These are phyloP conservation scores for Carcharodon carcharias DNA, from an alignment of 2,797 vertebrate species.

Conservation along the genomic window DNA sequence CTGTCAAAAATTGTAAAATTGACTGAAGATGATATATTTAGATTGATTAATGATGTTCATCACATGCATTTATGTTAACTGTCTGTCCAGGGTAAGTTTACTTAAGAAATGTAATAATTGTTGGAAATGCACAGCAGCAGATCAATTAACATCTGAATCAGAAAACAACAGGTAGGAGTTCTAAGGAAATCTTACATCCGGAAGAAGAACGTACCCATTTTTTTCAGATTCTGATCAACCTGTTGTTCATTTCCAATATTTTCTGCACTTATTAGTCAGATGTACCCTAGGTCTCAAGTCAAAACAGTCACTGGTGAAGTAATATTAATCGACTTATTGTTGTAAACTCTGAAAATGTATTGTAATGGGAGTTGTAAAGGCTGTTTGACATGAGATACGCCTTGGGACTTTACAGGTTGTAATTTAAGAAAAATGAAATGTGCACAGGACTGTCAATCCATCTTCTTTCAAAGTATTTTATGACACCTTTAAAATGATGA, in stretches of 20 bases:
- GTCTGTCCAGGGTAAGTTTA: background rate
- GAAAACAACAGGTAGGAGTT: background rate
- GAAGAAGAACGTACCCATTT: background rate
- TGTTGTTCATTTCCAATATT: background rate
- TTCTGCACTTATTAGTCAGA: background rate
- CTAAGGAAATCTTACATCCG: background rate
- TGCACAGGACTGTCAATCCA: background rate
- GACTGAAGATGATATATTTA: background rate
- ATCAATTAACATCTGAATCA: background rate
- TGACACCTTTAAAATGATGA: constrained; percentile 14
- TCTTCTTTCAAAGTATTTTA: background rate
- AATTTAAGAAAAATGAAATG: background rate
- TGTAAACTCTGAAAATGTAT: background rate
- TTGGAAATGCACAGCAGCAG: background rate
- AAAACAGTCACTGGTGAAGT: background rate
- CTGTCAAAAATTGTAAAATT: background rate
- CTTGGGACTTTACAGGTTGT: background rate
- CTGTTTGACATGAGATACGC: background rate
- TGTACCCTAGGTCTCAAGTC: background rate
- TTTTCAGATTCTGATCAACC: background rate
- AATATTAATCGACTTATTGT: background rate
- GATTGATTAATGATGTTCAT: background rate
- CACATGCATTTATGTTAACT: background rate
- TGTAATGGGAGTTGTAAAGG: background rate
- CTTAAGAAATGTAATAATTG: background rate